Percentiles rank a stretch among this genome's conserved stretches.
phyloP scores from a whole-genome alignment of 2,113 vertebrate species.

The Semnopithecus entellus region DNA sequence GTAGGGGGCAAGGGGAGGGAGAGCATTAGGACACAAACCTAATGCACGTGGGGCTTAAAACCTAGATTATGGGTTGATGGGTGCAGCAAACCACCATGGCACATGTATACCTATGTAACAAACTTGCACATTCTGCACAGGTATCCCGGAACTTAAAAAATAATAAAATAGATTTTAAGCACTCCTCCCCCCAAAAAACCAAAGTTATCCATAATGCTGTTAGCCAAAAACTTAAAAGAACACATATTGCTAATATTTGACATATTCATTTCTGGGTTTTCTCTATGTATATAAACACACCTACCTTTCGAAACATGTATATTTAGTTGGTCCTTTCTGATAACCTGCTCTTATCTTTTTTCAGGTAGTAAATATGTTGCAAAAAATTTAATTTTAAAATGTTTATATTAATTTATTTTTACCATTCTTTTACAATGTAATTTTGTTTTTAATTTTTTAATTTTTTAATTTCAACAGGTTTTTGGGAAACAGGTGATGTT shows the following conservation, averaged over 20 bases:
- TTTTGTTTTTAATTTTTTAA: too few species aligned
- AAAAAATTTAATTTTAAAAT: conserved; percentile 17
- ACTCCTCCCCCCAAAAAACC: not conserved
- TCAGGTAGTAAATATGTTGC: not conserved
- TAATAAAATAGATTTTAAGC: too few species aligned
- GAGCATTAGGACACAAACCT: too few species aligned
- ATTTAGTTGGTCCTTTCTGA: not conserved
- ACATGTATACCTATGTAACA: too few species aligned
- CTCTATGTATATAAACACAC: not conserved
- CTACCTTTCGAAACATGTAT: not conserved
- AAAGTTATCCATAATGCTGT: not conserved
- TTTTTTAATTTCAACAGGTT: too few species aligned
- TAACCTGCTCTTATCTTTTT: not conserved
- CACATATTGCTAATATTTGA: not conserved
- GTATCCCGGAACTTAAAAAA: too few species aligned
- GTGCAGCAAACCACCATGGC: too few species aligned
- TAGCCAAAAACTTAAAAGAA: not conserved
- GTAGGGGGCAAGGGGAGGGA: too few species aligned
- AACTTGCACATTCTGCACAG: too few species aligned
- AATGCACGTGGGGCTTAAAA: too few species aligned
- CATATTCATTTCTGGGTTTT: not conserved
- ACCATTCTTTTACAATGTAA: not conserved
- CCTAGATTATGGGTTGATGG: too few species aligned
- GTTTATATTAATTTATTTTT: not conserved
- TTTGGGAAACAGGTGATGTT: too few species aligned